phyloP scores from a whole-genome alignment of 1,140 invertebrate species.

The Drosophila dunni region DNA sequence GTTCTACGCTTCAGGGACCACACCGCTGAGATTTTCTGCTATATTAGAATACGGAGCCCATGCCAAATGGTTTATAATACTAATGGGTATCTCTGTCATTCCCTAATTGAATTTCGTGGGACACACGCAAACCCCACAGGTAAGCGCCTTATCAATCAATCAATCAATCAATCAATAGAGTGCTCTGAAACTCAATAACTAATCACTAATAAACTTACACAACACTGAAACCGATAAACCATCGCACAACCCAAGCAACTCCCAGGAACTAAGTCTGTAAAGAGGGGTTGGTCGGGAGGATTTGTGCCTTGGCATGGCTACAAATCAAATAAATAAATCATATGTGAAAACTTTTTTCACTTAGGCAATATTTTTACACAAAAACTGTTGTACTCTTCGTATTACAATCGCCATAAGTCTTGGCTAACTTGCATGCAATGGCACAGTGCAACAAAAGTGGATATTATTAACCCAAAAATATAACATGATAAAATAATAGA shows the following conservation, averaged over 20 bases:
- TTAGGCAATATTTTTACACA: conserved; percentile 72
- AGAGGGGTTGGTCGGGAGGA: background rate
- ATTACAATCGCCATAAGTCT: conserved; percentile 71
- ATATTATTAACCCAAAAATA: background rate
- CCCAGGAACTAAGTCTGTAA: background rate
- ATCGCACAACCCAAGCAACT: conserved; percentile 12
- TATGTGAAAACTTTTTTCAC: conserved; percentile 77
- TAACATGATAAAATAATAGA: background rate
- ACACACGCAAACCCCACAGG: conserved; percentile 19
- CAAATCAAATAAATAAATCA: conserved; percentile 79
- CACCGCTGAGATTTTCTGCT: conserved; percentile 44
- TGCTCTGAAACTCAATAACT: conserved; percentile 47
- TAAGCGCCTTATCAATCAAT: conserved; percentile 49
- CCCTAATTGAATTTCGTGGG: conserved; percentile 41
- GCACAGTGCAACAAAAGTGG: conserved; percentile 32
- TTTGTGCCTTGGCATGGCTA: conserved; percentile 23
- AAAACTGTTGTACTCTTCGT: conserved; percentile 57
- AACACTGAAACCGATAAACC: conserved; percentile 56
- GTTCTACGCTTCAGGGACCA: conserved; percentile 12
- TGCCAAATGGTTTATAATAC: conserved; percentile 11
- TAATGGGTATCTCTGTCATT: conserved; percentile 6
- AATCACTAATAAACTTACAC: conserved; percentile 64
- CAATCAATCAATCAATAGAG: conserved; percentile 63
- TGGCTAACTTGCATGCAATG: conserved; percentile 10
- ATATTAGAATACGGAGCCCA: conserved; percentile 45